phyloP scores from a whole-genome alignment of 2,888 invertebrate genomes.

The Dasysyrphus albostriatus region DNA sequence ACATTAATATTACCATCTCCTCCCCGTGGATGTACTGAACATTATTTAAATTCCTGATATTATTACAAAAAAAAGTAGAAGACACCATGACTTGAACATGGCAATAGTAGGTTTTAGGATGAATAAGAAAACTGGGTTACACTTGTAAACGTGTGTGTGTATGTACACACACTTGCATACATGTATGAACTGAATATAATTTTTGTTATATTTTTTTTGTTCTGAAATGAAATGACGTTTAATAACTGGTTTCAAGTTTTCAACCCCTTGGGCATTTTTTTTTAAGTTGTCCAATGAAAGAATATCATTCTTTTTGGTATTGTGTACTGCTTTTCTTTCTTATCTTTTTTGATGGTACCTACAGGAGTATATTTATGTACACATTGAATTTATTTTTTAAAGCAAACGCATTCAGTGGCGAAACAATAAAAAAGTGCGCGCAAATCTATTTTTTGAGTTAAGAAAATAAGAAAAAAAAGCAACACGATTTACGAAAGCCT shows the following conservation, averaged over 20 bases:
- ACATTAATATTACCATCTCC: slow-evolving; percentile 1
- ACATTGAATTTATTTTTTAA: neutral
- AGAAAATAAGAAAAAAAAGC: slow-evolving; percentile 7
- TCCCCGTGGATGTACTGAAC: slow-evolving; percentile 11
- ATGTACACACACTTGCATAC: neutral
- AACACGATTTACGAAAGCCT: slow-evolving; percentile 11
- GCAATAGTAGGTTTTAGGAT: slow-evolving; percentile 23
- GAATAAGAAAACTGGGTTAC: slow-evolving; percentile 48
- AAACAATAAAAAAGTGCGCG: slow-evolving; percentile 23
- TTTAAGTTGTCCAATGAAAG: slow-evolving; percentile 26
- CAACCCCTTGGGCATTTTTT: slow-evolving; percentile 18
- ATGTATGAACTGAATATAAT: neutral
- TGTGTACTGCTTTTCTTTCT: neutral
- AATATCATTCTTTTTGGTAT: slow-evolving; percentile 3
- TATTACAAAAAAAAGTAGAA: slow-evolving; percentile 27
- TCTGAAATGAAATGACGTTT: slow-evolving; percentile 41
- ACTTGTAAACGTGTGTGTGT: neutral
- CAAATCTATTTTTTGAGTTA: slow-evolving; percentile 53
- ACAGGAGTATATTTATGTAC: neutral
- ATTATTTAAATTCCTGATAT: slow-evolving; percentile 43
- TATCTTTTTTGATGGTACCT: neutral
- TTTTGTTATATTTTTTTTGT: neutral
- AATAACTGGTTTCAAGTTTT: slow-evolving; percentile 42
- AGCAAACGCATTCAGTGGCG: slow-evolving; percentile 24
- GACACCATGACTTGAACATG: slow-evolving; percentile 15